A percentile compares a stretch with the other conserved stretches of the same genome.
These are phyloP conservation scores for Eledone cirrhosa DNA, from an alignment of 2,888 invertebrate species.

Conservation along the genomic window DNA sequence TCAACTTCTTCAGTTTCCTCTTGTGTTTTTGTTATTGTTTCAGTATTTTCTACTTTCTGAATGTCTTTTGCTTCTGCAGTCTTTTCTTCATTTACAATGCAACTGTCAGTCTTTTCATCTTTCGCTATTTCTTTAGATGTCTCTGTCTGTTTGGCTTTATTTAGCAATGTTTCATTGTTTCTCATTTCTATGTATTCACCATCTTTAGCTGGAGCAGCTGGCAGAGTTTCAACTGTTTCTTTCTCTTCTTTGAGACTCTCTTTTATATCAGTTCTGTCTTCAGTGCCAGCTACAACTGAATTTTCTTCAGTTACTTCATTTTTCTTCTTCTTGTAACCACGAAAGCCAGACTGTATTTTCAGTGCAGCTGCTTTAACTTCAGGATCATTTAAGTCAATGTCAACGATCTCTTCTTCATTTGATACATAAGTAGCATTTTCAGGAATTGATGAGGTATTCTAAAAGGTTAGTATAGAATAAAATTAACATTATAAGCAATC, in stretches of 20 bases:
- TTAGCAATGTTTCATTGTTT: too few species aligned
- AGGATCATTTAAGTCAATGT: conserved; percentile 53
- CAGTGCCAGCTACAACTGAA: not conserved
- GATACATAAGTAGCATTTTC: not conserved
- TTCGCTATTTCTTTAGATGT: too few species aligned
- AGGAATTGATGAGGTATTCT: not conserved
- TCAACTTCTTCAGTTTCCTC: conserved; percentile 54
- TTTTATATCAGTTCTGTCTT: not conserved
- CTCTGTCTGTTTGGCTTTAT: too few species aligned
- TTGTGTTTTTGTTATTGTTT: not conserved
- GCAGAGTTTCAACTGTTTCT: not conserved
- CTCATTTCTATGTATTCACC: too few species aligned
- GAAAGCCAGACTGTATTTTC: conserved; percentile 58
- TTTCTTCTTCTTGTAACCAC: conserved; percentile 18
- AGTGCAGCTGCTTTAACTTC: conserved; percentile 56
- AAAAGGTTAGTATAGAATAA: conserved; percentile 23
- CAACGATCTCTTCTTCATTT: conserved; percentile 38
- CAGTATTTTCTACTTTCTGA: not conserved
- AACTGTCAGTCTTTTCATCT: not conserved
- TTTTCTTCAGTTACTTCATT: not conserved
- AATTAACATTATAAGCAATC: too few species aligned
- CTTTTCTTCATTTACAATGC: not conserved
- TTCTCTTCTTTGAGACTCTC: not conserved
- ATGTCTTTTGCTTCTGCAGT: not conserved
- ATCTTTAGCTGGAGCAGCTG: not conserved